Evolutionary conservation across 2,113 vertebrate species (phyloP).

Genomic region (Ardeotis arabs): DNA sequence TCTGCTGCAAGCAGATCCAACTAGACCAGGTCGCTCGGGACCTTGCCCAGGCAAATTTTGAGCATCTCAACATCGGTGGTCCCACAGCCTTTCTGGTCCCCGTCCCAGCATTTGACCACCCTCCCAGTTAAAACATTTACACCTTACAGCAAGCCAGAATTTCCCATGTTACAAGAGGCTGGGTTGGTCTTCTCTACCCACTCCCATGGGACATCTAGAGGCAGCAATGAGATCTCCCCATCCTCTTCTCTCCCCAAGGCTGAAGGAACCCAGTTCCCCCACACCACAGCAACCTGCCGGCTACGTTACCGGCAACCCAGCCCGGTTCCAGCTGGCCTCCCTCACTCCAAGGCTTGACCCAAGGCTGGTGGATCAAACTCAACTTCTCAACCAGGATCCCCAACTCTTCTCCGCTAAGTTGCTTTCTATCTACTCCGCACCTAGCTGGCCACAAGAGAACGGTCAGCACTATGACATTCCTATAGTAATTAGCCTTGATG

Average conservation of each 20-base stretch:
- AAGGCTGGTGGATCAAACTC: not conserved
- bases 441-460: no score
- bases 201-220: no score
- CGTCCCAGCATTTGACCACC: not conserved
- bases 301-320: rapidly evolving
- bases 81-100: not conserved
- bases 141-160: not conserved
- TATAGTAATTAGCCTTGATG: not conserved
- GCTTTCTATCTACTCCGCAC: not conserved
- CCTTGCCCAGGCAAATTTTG: not conserved
- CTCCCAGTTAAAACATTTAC: not conserved
- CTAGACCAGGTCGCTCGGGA: not conserved
- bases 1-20: not conserved
- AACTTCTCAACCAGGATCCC: not conserved
- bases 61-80: not conserved
- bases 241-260: not conserved
- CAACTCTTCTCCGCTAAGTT: not conserved
- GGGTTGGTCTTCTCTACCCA: not conserved
- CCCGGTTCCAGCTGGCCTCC: not conserved
- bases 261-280: not conserved
- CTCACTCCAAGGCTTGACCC: not conserved
- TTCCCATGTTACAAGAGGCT: not conserved
- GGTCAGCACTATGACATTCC: not conserved
- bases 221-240: not conserved
- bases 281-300: rapidly evolving